Evolutionary conservation across 2,797 vertebrate species (phyloP).

Genomic region (Enteromius argenteus): DNA sequence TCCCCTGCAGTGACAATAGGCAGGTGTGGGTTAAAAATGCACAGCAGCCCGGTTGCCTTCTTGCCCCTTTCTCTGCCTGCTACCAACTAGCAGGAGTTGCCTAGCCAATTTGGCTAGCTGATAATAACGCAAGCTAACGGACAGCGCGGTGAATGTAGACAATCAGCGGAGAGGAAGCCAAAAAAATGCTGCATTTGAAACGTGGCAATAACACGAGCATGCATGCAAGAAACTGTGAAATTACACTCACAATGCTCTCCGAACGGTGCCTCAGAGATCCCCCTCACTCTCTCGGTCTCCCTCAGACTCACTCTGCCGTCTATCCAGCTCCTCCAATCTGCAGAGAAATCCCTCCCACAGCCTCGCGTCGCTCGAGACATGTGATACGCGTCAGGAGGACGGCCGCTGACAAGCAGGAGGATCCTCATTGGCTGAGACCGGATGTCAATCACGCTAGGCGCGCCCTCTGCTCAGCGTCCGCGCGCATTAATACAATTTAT

Average conservation of each 20-base stretch:
- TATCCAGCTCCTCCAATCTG: constrained; percentile 77
- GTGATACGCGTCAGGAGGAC: constrained; percentile 79
- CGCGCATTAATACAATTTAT: constrained; percentile 52
- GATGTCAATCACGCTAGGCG: constrained; percentile 82
- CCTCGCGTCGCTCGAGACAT: constrained; percentile 75
- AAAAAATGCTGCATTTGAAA: not conserved
- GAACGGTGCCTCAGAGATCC: constrained; percentile 71
- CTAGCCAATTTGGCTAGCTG: constrained; percentile 58
- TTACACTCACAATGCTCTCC: constrained; percentile 80
- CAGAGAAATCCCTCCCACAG: constrained; percentile 78
- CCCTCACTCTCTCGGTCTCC: constrained; percentile 75
- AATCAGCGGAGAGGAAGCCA: not conserved
- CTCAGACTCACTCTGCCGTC: constrained; percentile 77
- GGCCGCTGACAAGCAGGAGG: constrained; percentile 70
- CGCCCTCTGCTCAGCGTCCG: constrained; percentile 54
- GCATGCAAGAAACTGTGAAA: constrained; percentile 33
- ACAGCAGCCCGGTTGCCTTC: constrained; percentile 29
- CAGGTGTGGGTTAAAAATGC: constrained; percentile 39
- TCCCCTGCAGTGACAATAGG: constrained; percentile 35
- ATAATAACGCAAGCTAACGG: constrained; percentile 46
- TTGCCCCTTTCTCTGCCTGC: constrained; percentile 25
- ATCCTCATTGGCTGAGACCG: constrained; percentile 77
- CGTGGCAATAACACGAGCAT: constrained; percentile 24
- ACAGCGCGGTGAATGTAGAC: constrained; percentile 12
- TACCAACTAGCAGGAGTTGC: constrained; percentile 55